A percentile compares a stretch with the other conserved stretches of the same genome.
These are phyloP conservation scores for Palythoa grandis DNA, from an alignment of 92 coral and sea anemone species.

Conservation along the genomic window DNA sequence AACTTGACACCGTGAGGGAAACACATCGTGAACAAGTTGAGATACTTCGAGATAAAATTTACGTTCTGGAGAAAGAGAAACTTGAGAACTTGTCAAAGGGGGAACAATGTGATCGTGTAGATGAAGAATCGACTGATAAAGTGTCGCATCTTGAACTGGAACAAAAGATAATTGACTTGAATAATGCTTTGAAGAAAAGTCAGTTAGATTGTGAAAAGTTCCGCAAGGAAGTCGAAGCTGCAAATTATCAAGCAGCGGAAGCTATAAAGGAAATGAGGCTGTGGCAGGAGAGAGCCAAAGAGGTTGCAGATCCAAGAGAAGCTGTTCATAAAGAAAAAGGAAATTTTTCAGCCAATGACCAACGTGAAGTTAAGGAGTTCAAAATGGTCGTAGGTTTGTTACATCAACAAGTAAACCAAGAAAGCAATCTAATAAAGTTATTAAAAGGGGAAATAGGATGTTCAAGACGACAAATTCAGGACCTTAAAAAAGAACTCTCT, in stretches of 20 bases:
- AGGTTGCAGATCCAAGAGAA: conserved; percentile 60
- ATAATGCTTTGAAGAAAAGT: conserved; percentile 52
- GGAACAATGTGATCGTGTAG: conserved; percentile 43
- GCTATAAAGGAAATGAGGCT: conserved; percentile 63
- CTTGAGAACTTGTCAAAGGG: conserved; percentile 20
- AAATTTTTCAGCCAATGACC: conserved; percentile 51
- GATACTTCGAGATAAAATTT: conserved; percentile 39
- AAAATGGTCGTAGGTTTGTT: conserved; percentile 4
- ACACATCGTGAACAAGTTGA: conserved; percentile 46
- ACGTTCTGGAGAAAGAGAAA: background rate
- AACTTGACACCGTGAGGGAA: conserved; percentile 57
- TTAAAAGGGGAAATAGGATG: conserved; percentile 59
- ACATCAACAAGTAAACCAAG: conserved; percentile 2
- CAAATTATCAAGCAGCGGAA: conserved; percentile 66
- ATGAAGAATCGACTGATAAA: conserved; percentile 44
- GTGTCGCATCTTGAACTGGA: conserved; percentile 43
- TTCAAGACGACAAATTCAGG: conserved; percentile 60
- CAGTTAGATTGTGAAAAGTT: conserved; percentile 56
- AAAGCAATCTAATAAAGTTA: background rate
- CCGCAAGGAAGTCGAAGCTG: conserved; percentile 50
- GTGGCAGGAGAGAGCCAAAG: conserved; percentile 76
- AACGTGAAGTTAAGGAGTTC: conserved; percentile 56
- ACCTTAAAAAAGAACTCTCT: conserved; percentile 51
- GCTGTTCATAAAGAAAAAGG: conserved; percentile 33
- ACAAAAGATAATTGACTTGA: conserved; percentile 57